These are phyloP conservation scores for Muraenolepis orangiensis DNA, from an alignment of 2,797 vertebrate species.

Conservation along the genomic window DNA sequence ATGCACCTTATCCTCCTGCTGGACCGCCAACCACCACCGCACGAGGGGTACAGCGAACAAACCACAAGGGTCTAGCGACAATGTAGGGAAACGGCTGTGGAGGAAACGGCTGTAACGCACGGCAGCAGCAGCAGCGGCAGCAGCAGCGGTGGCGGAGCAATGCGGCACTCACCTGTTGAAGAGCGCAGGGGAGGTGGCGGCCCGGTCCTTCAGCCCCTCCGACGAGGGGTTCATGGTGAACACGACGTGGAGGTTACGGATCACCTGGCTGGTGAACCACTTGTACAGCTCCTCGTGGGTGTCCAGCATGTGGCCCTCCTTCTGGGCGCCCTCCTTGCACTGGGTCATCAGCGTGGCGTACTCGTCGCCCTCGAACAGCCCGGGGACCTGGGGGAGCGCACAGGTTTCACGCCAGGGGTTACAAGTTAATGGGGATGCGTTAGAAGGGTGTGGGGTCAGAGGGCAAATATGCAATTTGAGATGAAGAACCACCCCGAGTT, in stretches of 20 bases:
- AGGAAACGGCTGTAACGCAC: too few relatives aligned
- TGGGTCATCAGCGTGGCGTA: slow-evolving; percentile 98
- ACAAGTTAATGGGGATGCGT: not conserved
- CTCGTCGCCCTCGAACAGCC: slow-evolving; percentile 97
- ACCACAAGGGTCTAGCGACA: too few relatives aligned
- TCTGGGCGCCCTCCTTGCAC: slow-evolving; percentile 98
- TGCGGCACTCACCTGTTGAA: slow-evolving; percentile 87
- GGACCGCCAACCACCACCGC: too few relatives aligned
- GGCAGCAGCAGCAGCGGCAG: too few relatives aligned
- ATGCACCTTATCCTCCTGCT: too few relatives aligned
- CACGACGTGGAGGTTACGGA: slow-evolving; percentile 97
- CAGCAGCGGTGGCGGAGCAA: too few relatives aligned
- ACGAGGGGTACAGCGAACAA: too few relatives aligned
- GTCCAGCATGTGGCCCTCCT: slow-evolving; percentile 98
- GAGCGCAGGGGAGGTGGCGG: slow-evolving; percentile 95
- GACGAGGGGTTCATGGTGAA: slow-evolving; percentile 99
- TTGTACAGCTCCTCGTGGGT: slow-evolving; percentile 98
- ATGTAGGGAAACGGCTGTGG: too few relatives aligned
- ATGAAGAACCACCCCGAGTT: too few relatives aligned
- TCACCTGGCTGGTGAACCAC: slow-evolving; percentile 99
- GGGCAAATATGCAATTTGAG: not conserved
- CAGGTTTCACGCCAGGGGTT: not conserved
- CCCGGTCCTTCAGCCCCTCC: slow-evolving; percentile 96
- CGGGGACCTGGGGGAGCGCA: slow-evolving; percentile 81
- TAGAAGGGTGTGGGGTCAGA: not conserved